Evolutionary conservation across 37 sponge, comb jelly and placozoan genomes (phyloP), one percentile per base, ranked within the genome.

Genomic region (Diacarnus erythraeanus): DNA sequence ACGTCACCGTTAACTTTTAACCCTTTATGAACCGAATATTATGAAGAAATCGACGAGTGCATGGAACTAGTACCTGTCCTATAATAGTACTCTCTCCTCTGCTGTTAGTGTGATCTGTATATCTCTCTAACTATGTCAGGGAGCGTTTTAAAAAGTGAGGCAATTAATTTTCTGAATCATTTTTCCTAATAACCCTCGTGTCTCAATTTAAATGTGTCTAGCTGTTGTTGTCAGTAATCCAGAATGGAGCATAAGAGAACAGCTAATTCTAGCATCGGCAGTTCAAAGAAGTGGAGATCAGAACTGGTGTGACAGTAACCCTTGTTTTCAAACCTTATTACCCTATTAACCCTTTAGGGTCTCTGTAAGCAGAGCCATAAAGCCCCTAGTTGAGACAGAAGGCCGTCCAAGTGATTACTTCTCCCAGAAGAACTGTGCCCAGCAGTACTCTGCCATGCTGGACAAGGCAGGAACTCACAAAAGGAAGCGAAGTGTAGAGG

Each of bases 351-450:
- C 70, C 6, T 74, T 41, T 26, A 94, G 94, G 94, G 91, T 94
- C 21, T 94, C 94, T 17, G 91, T 94, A 6, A 90, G 88, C 41
- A 78, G 94, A 59, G 88, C 94, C 3, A 75, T 90, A 5, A 78
- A 64, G 54, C 94, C 94, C 2, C 77, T 94, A 25, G 61, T 83
- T 26, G 94, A 94, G 30, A 10, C 34, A 15, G 91, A 85, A 22
- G 71, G 47, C 17, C 36, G 77, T 26, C 81, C 80, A 8, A 69
- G 79, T 15, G 92, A 90, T 18, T 82, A 80, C 51, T 94, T 83
- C 74, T 90, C 91, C 26, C 94, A 94, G 44, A 94, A 94, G 95
- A 94, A 94, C 69, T 94, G 95, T 68, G 95, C 95, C 6, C 56
- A 78, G 47, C 89, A 94, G 78, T 94, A 94, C 77, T 77, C 95